Conservation (phyloP, 2,888 invertebrate genomes). For the Ctena decussata region DNA sequence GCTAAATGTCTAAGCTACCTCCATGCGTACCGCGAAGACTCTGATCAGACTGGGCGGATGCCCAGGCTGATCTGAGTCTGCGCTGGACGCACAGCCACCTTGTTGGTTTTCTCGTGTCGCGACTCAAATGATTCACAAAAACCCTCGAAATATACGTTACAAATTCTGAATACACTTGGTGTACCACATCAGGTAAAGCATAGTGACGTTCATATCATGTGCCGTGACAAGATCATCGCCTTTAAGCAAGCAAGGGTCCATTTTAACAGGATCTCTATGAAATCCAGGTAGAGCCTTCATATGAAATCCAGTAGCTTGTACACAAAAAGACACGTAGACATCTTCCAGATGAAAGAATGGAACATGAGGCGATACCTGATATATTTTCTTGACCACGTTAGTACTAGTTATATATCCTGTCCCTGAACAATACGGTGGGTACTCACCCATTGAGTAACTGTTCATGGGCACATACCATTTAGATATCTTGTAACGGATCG, state of each 20-base stretch:
- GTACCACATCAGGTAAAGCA: background rate
- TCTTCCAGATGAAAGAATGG: conserved; percentile 82
- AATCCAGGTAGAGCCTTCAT: conserved; percentile 67
- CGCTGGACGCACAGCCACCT: too few relatives aligned
- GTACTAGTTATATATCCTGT: conserved; percentile 78
- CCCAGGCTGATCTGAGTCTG: too few relatives aligned
- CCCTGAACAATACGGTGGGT: conserved; percentile 80
- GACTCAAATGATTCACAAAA: too few relatives aligned
- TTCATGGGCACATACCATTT: conserved; percentile 77
- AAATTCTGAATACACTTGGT: too few relatives aligned
- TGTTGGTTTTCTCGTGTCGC: too few relatives aligned
- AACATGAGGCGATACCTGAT: conserved; percentile 68
- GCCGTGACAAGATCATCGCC: conserved; percentile 56
- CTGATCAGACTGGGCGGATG: too few relatives aligned
- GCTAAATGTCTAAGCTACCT: too few relatives aligned
- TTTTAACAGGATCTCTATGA: conserved; percentile 36
- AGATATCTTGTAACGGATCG: conserved; percentile 68
- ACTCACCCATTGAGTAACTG: conserved; percentile 69
- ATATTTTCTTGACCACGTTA: conserved; percentile 66
- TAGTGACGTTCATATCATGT: conserved; percentile 39
- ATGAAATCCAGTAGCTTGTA: conserved; percentile 63
- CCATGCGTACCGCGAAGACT: too few relatives aligned
- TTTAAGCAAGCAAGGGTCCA: conserved; percentile 66
- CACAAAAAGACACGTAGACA: conserved; percentile 76
- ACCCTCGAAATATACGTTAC: too few relatives aligned